These are phyloP conservation scores for Struthidea cinerea DNA, from an alignment of 2,113 vertebrate species.

Conservation along the genomic window DNA sequence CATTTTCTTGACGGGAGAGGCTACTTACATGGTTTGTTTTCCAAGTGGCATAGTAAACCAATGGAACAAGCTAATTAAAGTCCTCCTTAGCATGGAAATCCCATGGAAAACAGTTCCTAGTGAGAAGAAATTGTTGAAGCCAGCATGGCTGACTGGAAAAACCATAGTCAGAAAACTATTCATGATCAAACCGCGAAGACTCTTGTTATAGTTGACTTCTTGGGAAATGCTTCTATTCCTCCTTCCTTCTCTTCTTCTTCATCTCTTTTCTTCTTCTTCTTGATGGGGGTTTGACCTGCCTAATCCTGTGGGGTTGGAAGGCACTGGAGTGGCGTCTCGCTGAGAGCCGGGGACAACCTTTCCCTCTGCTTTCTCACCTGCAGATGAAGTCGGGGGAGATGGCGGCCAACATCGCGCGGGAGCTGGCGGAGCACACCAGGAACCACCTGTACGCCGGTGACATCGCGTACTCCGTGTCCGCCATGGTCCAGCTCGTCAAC, in stretches of 20 bases:
- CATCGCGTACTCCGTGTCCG: conserved; percentile 88
- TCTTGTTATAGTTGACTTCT: background rate
- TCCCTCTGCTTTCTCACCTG: background rate
- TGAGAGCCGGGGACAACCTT: background rate
- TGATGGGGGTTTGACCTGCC: background rate
- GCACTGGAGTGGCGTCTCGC: background rate
- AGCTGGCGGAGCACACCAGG: conserved; percentile 92
- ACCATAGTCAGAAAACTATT: background rate
- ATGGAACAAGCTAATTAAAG: background rate
- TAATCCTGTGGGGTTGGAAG: too few species aligned
- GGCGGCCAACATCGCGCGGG: conserved; percentile 92
- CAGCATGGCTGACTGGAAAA: background rate
- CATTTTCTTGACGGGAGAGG: background rate
- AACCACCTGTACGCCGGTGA: conserved; percentile 89
- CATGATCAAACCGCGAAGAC: background rate
- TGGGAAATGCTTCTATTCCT: background rate
- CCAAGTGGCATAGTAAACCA: background rate
- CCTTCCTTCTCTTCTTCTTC: background rate
- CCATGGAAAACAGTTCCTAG: background rate
- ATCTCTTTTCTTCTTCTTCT: background rate
- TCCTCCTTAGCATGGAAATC: background rate
- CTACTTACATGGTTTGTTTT: background rate
- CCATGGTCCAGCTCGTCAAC: conserved; percentile 94
- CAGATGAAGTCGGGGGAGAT: conserved; percentile 91
- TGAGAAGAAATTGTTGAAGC: background rate